phyloP scores from a whole-genome alignment of 2,113 vertebrate species.

The Collichthys lucidus region DNA sequence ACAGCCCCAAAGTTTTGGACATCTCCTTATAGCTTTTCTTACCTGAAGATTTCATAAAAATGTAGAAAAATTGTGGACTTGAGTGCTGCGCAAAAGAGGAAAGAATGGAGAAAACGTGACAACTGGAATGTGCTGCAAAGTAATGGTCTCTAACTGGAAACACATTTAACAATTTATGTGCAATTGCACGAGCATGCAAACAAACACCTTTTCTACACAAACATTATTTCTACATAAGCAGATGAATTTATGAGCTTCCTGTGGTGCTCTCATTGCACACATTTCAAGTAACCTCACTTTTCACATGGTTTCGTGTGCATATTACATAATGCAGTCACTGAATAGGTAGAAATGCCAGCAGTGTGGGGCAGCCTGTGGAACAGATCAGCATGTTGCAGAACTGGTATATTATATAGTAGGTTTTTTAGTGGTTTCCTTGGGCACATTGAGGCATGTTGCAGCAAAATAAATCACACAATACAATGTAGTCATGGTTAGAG shows the following conservation, averaged over 20 bases:
- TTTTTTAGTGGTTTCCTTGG: conserved; percentile 39
- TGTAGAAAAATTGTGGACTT: conserved; percentile 5
- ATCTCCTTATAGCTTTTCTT: neutral
- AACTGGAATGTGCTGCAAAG: conserved; percentile 52
- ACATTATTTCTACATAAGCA: conserved; percentile 15
- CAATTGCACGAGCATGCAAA: conserved; percentile 35
- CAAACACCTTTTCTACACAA: conserved; percentile 12
- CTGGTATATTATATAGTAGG: conserved; percentile 17
- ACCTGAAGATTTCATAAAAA: conserved; percentile 32
- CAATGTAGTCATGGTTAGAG: conserved; percentile 26
- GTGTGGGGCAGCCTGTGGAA: conserved; percentile 45
- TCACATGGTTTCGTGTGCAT: conserved; percentile 25
- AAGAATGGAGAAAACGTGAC: conserved; percentile 8
- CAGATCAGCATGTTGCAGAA: conserved; percentile 39
- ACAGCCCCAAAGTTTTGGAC: conserved; percentile 22
- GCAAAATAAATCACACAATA: conserved; percentile 38
- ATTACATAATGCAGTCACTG: conserved; percentile 19
- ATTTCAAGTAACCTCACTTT: conserved; percentile 36
- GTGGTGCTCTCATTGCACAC: conserved; percentile 40
- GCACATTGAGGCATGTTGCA: conserved; percentile 51
- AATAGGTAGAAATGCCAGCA: conserved; percentile 16
- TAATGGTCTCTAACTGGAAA: conserved; percentile 56
- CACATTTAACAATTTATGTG: conserved; percentile 34
- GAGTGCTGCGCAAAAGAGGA: neutral
- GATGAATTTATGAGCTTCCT: conserved; percentile 22